Conservation (phyloP, 2,797 vertebrate genomes). For the Scomberomorus guttatus region DNA sequence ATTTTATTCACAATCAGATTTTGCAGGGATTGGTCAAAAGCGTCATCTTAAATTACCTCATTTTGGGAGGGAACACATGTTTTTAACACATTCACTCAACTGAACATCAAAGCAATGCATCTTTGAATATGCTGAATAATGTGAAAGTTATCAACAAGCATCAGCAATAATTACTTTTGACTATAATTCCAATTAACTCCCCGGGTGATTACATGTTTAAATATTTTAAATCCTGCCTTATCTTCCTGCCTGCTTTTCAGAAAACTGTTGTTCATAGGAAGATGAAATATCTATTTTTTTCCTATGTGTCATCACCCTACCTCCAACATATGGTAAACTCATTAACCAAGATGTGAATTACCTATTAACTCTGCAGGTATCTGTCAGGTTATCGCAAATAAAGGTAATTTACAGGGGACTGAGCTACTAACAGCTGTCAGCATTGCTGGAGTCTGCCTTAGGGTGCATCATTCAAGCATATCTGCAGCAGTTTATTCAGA, state of each 20-base stretch:
- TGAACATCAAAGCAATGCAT: conserved; percentile 27
- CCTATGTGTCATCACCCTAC: conserved; percentile 38
- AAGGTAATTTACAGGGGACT: conserved; percentile 39
- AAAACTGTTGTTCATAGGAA: conserved; percentile 31
- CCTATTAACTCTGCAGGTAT: conserved; percentile 44
- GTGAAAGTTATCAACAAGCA: conserved; percentile 47
- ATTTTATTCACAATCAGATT: background rate
- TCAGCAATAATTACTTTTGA: conserved; percentile 64
- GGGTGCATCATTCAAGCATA: conserved; percentile 32
- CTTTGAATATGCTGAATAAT: conserved; percentile 20
- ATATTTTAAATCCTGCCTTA: conserved; percentile 48
- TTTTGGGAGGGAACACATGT: background rate
- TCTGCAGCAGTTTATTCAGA: conserved; percentile 31
- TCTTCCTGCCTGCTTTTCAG: conserved; percentile 23
- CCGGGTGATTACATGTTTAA: conserved; percentile 37
- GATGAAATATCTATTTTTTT: conserved; percentile 34
- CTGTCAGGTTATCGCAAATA: conserved; percentile 51
- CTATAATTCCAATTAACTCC: conserved; percentile 67
- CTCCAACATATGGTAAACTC: conserved; percentile 49
- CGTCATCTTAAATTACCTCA: background rate
- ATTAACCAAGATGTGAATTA: conserved; percentile 55
- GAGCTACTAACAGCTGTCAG: conserved; percentile 38
- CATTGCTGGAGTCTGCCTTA: conserved; percentile 33
- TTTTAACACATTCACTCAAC: conserved; percentile 8
- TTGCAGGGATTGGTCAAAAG: too few species aligned